Conservation (phyloP, 2,797 vertebrate genomes). For the Urocyon cinereoargenteus region DNA sequence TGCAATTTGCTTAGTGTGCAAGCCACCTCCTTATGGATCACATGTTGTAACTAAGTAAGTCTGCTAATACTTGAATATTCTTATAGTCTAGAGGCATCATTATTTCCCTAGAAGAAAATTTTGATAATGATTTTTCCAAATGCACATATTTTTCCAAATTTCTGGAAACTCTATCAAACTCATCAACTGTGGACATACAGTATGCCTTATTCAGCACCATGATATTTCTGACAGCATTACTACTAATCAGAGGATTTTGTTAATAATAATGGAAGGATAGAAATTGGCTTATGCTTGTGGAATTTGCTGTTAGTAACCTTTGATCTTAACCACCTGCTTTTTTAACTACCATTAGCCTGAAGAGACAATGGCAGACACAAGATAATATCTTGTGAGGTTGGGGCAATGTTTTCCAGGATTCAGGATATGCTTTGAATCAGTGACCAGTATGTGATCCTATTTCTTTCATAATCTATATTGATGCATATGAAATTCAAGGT, state of each 20-base stretch:
- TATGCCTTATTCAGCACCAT: not conserved
- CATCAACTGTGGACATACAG: not conserved
- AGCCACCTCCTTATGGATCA: not conserved
- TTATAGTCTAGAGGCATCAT: not conserved
- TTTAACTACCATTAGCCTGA: not conserved
- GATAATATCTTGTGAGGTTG: not conserved
- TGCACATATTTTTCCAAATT: not conserved
- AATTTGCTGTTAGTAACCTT: not conserved
- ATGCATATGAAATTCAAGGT: not conserved
- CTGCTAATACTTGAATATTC: not conserved
- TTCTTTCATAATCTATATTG: not conserved
- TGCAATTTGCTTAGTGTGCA: not conserved
- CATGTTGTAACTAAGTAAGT: not conserved
- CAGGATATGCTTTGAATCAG: not conserved
- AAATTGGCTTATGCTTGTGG: not conserved
- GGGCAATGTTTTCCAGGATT: not conserved
- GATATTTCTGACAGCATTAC: accelerated
- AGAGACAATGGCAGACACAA: not conserved
- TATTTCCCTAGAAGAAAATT: not conserved
- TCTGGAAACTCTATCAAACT: not conserved
- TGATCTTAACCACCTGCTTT: not conserved
- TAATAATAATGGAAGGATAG: not conserved
- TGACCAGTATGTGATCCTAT: not conserved
- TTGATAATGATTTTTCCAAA: not conserved
- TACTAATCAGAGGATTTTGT: not conserved